These are phyloP conservation scores for Procambarus clarkii DNA, from an alignment of 1,140 invertebrate species.

Conservation along the genomic window DNA sequence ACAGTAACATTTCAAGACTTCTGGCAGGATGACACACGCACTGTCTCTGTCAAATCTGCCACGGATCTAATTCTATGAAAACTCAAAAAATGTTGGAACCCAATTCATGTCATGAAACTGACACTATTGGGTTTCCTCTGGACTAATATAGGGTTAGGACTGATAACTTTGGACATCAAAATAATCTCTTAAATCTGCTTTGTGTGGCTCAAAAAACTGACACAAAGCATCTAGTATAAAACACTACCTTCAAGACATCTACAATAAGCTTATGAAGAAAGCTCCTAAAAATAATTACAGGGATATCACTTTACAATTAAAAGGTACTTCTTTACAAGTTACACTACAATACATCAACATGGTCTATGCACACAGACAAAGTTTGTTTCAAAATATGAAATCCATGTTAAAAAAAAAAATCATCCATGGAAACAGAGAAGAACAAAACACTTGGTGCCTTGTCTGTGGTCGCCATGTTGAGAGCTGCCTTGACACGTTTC, in stretches of 20 bases:
- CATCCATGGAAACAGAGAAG: neutral
- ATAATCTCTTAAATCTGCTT: constrained; percentile 50
- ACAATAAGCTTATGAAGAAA: constrained; percentile 61
- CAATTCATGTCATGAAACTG: constrained; percentile 49
- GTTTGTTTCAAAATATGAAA: constrained; percentile 33
- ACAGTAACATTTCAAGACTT: constrained; percentile 16
- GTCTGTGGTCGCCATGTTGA: constrained; percentile 37
- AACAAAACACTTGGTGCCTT: constrained; percentile 8
- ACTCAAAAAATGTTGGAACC: constrained; percentile 19
- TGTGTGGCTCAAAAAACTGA: constrained; percentile 36
- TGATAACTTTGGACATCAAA: constrained; percentile 59
- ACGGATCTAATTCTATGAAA: constrained; percentile 10
- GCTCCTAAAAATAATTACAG: constrained; percentile 68
- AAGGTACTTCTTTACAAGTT: constrained; percentile 65
- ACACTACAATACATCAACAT: constrained; percentile 60
- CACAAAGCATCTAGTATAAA: constrained; percentile 53
- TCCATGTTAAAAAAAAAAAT: constrained; percentile 16
- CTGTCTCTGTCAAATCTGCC: neutral
- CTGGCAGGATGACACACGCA: neutral
- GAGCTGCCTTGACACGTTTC: constrained; percentile 53
- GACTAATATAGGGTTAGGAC: constrained; percentile 27
- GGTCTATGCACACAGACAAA: constrained; percentile 49
- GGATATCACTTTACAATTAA: constrained; percentile 58
- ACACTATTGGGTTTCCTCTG: constrained; percentile 29
- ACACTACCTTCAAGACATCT: constrained; percentile 57